Base-by-base conservation (phyloP, 2,888 invertebrate genomes). In the Nymphalis polychloros region DNA sequence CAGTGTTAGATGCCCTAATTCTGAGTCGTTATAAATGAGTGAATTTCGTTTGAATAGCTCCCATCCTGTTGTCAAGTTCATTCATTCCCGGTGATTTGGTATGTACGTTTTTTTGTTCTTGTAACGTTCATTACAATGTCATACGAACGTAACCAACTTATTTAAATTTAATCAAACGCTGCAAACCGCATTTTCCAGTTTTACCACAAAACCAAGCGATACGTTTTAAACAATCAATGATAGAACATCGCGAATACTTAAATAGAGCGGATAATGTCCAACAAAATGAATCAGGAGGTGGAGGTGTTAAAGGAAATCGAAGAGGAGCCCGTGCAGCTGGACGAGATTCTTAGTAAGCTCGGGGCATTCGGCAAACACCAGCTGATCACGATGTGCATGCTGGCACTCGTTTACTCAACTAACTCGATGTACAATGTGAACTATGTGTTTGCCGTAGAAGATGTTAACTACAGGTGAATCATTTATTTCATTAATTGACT, bases 311-410 rank as follows among this genome's bases (percentile, higher is more conserved):
- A 62, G 46, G 53, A 57, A 0, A 76, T 69, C 1, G 70, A 67
- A 0, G 76, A 80, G 17, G 77, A 76, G 19, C 68, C 75, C 0
- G 79, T 91, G 5, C 89, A 90, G 75, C 75, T 93, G 76, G 93
- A 93, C 73, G 84, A 81, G 1, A 86, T 93, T 59, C 76, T 93
- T 76, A 80, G 80, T 20, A 79, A 80, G 69, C 80, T 93, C 70
- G 93, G 93, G 1, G 87, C 88, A 10, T 93, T 93, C 81, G 93
- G 93, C 1, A 81, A 78, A 59, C 93, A 92, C 83, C 93, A 94
- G 82, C 68, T 86, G 49, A 8, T 81, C 69, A 90, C 91, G 47
- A 79, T 88, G 83, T 76, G 81, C 70, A 86, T 92, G 88, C 79
- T 92, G 75, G 85, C 90, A 41, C 81, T 92, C 55, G 90, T 92